Conservation (phyloP, 2,113 vertebrate genomes). For the Peucedramus taeniatus region DNA sequence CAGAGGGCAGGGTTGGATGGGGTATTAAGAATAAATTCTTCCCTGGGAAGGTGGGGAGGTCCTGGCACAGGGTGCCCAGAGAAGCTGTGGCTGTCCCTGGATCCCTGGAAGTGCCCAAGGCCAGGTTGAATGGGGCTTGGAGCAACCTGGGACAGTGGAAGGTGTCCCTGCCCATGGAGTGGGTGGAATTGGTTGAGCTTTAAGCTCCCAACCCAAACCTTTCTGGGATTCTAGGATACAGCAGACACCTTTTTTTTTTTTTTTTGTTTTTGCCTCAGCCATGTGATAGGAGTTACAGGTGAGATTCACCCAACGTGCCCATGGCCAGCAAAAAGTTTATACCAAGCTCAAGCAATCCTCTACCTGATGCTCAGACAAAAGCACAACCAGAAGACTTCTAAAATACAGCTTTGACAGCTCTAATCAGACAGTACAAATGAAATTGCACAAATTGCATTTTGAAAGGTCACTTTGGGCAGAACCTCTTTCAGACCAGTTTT, state of each 20-base stretch:
- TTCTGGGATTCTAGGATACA: neutral
- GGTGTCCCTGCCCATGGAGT: neutral
- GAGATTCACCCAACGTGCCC: neutral
- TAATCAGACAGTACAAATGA: neutral
- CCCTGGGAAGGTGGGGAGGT: accelerated
- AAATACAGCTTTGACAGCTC: neutral
- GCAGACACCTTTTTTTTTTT: neutral
- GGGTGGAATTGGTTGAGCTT: accelerated
- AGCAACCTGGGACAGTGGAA: accelerated
- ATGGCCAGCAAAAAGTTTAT: neutral
- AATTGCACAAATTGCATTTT: neutral
- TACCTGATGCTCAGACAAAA: neutral
- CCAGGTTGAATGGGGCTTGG: accelerated
- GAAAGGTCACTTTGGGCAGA: neutral
- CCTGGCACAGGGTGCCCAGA: neutral
- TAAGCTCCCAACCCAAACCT: neutral
- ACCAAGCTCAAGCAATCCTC: neutral
- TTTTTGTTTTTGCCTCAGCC: neutral
- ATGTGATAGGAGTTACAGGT: neutral
- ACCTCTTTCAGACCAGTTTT: neutral
- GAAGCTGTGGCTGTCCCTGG: neutral
- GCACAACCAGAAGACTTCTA: neutral
- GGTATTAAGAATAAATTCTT: neutral
- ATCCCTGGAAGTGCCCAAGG: neutral
- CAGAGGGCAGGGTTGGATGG: too few species aligned